A percentile compares a stretch with the other conserved stretches of the same genome.
These are phyloP conservation scores for Drosophila recens DNA, from an alignment of 2,888 invertebrate species.

Conservation along the genomic window DNA sequence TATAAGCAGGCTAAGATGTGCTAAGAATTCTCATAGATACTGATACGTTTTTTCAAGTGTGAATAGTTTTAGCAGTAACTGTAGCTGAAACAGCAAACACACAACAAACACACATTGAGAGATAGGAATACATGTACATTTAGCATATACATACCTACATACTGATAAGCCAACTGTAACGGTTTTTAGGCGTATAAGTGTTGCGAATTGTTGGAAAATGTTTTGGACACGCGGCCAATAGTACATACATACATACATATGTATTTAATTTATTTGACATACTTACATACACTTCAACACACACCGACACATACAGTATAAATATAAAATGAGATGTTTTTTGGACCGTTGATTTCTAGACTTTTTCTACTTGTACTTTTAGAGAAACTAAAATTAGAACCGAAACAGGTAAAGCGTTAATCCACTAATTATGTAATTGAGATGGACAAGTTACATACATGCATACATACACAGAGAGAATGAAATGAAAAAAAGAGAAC, in stretches of 20 bases:
- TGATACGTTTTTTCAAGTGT: constrained; percentile 7
- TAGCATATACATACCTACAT: constrained; percentile 38
- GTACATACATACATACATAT: constrained; percentile 28
- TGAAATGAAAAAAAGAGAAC: constrained; percentile 4
- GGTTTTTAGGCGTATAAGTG: constrained; percentile 73
- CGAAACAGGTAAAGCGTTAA: constrained; percentile 51
- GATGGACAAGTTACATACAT: constrained; percentile 52
- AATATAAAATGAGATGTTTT: constrained; percentile 23
- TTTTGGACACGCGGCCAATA: constrained; percentile 29
- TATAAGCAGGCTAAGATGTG: constrained; percentile 44
- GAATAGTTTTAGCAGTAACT: constrained; percentile 55
- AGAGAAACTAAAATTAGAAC: constrained; percentile 57
- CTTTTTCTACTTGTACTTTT: constrained; percentile 71
- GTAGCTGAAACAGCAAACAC: constrained; percentile 36
- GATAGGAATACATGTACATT: constrained; percentile 39
- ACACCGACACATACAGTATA: constrained; percentile 32
- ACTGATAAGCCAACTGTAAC: constrained; percentile 68
- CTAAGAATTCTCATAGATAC: constrained; percentile 20
- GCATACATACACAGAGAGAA: constrained; percentile 54
- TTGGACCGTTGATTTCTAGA: constrained; percentile 53
- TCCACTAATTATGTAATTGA: constrained; percentile 47
- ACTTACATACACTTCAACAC: constrained; percentile 25
- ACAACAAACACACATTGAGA: constrained; percentile 31
- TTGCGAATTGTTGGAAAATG: constrained; percentile 60
- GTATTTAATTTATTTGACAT: constrained; percentile 37